Percentiles rank a stretch among this genome's conserved stretches.
These are phyloP conservation scores for Scrobipalpa costella DNA, from an alignment of 2,888 invertebrate species.

Conservation along the genomic window DNA sequence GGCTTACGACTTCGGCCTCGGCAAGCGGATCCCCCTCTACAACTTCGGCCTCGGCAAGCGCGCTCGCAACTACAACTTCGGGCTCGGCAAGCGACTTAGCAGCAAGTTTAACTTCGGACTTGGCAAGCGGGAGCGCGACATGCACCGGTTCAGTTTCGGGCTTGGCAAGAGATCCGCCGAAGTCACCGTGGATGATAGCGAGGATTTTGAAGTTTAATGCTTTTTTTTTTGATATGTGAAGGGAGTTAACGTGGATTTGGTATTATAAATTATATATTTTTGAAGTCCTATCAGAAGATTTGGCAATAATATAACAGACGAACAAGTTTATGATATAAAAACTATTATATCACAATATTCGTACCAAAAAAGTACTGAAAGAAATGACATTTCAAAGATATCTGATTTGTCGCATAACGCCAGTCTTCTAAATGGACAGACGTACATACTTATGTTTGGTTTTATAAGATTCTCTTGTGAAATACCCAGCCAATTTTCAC, in stretches of 20 bases:
- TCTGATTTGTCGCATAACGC: not conserved
- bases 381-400: too few relatives aligned
- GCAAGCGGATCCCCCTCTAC: slow-evolving; percentile 71
- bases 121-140: slow-evolving; percentile 77
- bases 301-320: not conserved
- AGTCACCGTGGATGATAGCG: slow-evolving; percentile 54
- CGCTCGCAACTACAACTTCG: slow-evolving; percentile 75
- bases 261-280: not conserved
- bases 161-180: slow-evolving; percentile 77
- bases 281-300: not conserved
- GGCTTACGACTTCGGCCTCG: slow-evolving; percentile 72
- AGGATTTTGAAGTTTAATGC: slow-evolving; percentile 61
- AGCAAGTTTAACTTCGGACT: slow-evolving; percentile 80
- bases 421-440: not conserved
- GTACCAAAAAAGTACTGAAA: too few relatives aligned
- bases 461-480: slow-evolving; percentile 52
- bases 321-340: too few relatives aligned
- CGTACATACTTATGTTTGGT: not conserved
- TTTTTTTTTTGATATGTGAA: slow-evolving; percentile 39
- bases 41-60: slow-evolving; percentile 78
- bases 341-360: too few relatives aligned
- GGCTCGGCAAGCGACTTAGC: slow-evolving; percentile 77
- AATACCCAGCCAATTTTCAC: slow-evolving; percentile 68
- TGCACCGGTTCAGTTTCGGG: slow-evolving; percentile 79
- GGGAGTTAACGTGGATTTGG: slow-evolving; percentile 23